Percentiles rank a stretch among this genome's conserved stretches.
phyloP scores from a whole-genome alignment of 2,113 vertebrate genomes.

The human region DNA sequence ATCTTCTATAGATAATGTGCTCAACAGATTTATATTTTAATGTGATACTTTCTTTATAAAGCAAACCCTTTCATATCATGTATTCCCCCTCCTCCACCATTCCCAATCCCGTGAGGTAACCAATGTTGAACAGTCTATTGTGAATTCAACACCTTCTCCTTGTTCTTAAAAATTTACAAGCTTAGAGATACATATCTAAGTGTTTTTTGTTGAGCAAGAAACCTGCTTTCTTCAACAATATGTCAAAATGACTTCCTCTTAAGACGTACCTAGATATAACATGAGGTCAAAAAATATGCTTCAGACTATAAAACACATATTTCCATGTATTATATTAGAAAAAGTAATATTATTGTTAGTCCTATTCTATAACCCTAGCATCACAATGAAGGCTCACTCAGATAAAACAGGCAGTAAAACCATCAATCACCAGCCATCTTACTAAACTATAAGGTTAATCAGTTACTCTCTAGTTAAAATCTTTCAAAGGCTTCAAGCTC shows the following conservation, averaged over 20 bases:
- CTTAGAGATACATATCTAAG: background rate
- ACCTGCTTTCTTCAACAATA: background rate
- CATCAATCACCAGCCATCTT: background rate
- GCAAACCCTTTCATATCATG: background rate
- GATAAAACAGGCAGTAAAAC: background rate
- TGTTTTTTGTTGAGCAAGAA: background rate
- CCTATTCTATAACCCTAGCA: background rate
- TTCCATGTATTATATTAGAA: background rate
- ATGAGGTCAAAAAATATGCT: background rate
- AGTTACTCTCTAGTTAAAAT: background rate
- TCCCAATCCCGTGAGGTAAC: background rate
- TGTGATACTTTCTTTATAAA: background rate
- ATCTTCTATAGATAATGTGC: background rate
- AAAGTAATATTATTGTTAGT: background rate
- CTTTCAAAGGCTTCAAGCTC: background rate
- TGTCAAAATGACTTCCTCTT: background rate
- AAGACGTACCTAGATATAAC: background rate
- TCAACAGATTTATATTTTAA: background rate
- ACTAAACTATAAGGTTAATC: background rate
- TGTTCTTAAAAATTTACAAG: background rate
- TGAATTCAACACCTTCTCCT: background rate
- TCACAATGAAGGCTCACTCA: background rate
- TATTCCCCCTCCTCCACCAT: background rate
- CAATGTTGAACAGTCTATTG: background rate
- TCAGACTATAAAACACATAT: background rate